Evolutionary conservation across 2,797 vertebrate species (phyloP).

Genomic region (Avahi laniger): DNA sequence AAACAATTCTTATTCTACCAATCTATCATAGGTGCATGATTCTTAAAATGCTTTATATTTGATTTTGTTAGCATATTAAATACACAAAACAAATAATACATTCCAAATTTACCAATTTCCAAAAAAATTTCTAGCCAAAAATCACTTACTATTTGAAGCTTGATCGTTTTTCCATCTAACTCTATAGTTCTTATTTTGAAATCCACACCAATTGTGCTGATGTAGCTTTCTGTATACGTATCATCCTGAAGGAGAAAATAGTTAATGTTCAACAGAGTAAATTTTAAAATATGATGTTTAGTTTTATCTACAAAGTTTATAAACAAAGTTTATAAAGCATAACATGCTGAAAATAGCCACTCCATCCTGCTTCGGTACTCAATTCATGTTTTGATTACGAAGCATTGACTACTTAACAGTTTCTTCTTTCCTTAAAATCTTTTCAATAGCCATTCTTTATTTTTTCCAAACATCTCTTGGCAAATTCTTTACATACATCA

Average conservation of each 20-base stretch:
- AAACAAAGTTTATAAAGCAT: neutral
- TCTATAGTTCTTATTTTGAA: conserved; percentile 99
- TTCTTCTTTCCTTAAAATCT: neutral
- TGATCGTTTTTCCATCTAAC: conserved; percentile 99
- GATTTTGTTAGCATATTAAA: neutral
- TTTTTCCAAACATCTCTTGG: neutral
- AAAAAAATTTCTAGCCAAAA: conserved; percentile 15
- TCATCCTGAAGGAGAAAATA: conserved; percentile 90
- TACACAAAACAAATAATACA: neutral
- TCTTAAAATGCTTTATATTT: conserved; percentile 13
- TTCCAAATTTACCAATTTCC: conserved; percentile 32
- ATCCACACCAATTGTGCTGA: conserved; percentile 99
- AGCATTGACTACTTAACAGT: neutral
- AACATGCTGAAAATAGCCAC: neutral
- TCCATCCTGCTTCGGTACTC: neutral
- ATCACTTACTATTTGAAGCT: conserved; percentile 98
- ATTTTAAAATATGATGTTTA: neutral
- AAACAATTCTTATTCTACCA: conserved; percentile 8
- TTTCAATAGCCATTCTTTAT: neutral
- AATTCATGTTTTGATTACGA: conserved; percentile 22
- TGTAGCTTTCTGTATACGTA: conserved; percentile 99
- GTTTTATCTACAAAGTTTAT: neutral
- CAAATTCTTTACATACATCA: conserved; percentile 44
- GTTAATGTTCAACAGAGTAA: neutral
- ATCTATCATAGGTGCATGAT: neutral